These are phyloP conservation scores for Ceyx cyanopectus DNA, from an alignment of 2,113 vertebrate genomes.

Conservation along the genomic window DNA sequence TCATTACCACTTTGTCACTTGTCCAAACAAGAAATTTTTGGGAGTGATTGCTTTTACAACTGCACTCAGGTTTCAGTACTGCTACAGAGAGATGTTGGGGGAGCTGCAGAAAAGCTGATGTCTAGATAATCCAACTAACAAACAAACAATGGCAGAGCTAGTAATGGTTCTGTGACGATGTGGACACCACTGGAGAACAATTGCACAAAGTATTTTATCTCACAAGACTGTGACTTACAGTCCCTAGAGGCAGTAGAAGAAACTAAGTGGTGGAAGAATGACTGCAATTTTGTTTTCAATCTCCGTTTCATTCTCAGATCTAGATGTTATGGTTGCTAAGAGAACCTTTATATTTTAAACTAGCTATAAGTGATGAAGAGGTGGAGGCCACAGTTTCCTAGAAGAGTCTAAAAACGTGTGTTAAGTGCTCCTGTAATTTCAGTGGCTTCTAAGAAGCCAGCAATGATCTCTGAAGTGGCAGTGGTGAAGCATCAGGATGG, in stretches of 20 bases:
- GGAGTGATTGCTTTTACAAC: constrained; percentile 8
- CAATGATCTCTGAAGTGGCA: not conserved
- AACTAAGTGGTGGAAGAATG: not conserved
- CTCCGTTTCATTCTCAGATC: not conserved
- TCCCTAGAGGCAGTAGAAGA: not conserved
- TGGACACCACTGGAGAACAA: not conserved
- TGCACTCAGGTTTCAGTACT: not conserved
- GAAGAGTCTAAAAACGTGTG: not conserved
- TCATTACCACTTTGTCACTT: constrained; percentile 21
- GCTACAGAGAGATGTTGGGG: not conserved
- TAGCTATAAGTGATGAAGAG: constrained; percentile 5
- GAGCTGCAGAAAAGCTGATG: not conserved
- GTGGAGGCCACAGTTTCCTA: not conserved
- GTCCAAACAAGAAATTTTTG: constrained; percentile 42
- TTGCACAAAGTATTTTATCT: not conserved
- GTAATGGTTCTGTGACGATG: not conserved
- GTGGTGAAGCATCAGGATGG: not conserved
- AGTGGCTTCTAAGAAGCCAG: constrained; percentile 19
- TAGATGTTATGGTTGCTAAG: not conserved
- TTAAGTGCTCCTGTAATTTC: constrained; percentile 15
- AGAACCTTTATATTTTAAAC: constrained; percentile 36
- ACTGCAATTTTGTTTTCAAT: not conserved
- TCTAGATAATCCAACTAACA: constrained; percentile 6
- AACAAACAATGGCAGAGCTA: not conserved
- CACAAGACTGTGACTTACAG: not conserved